Conservation (phyloP, 1,140 invertebrate species). For the Pseudachorutes palmiensis region DNA sequence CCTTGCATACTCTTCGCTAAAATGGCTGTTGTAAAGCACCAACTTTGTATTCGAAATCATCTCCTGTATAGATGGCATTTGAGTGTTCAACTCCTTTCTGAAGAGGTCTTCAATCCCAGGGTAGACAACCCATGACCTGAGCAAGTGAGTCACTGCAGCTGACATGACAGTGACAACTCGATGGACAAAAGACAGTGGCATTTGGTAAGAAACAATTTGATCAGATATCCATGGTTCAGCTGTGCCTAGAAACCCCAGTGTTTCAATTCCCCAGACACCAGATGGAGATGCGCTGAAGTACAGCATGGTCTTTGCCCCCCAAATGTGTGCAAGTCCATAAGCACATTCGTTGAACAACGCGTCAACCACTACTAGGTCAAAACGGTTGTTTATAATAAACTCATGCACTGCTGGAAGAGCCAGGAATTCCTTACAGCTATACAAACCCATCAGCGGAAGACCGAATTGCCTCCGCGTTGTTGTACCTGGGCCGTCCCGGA, state of each 20-base stretch:
- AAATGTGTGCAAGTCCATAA: conserved; percentile 1
- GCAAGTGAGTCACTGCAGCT: not conserved
- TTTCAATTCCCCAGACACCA: not conserved
- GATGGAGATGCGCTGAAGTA: not conserved
- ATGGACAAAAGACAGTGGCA: conserved; percentile 4
- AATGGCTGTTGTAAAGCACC: conserved; percentile 22
- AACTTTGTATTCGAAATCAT: conserved; percentile 14
- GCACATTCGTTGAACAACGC: not conserved
- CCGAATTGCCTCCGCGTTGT: no score
- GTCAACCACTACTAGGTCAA: conserved; percentile 9
- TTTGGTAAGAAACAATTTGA: not conserved
- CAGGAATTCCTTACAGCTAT: not conserved
- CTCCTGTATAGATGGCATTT: conserved; percentile 5
- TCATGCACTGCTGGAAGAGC: not conserved
- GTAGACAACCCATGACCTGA: not conserved
- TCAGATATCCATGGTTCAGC: conserved; percentile 3
- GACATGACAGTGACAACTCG: not conserved
- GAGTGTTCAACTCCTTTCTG: not conserved
- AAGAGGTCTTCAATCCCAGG: conserved; percentile 15
- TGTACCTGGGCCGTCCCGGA: not conserved
- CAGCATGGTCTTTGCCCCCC: conserved; percentile 9
- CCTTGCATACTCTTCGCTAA: conserved; percentile 20
- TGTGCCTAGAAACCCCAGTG: not conserved
- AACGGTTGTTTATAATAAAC: not conserved
- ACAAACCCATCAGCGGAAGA: not conserved